Evolutionary conservation across 2,888 invertebrate genomes (phyloP).

Genomic region (Caenorhabditis sp.): DNA sequence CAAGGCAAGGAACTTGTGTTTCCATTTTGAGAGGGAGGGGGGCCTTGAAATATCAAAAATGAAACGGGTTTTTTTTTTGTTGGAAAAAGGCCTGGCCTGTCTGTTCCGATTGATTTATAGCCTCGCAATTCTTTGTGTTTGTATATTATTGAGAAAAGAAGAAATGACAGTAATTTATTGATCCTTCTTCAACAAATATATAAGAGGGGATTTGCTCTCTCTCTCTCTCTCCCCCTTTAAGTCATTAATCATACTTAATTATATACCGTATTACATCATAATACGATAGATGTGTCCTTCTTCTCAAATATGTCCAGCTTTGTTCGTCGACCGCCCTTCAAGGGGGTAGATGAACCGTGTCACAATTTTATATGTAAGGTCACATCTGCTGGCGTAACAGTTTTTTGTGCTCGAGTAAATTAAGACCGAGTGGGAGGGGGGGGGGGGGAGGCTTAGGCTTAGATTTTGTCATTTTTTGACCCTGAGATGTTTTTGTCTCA

Average conservation of each 20-base stretch:
- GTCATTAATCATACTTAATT: not conserved
- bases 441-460: too few relatives aligned
- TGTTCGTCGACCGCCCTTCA: too few relatives aligned
- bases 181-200: not conserved
- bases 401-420: too few relatives aligned
- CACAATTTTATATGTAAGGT: not conserved
- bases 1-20: not conserved
- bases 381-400: not conserved
- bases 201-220: not conserved
- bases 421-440: too few relatives aligned
- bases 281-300: not conserved
- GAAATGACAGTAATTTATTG: constrained; percentile 1
- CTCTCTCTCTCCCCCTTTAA: too few relatives aligned
- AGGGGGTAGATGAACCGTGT: not conserved
- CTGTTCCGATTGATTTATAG: not conserved
- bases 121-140: not conserved
- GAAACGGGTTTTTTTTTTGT: constrained; percentile 1
- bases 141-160: not conserved
- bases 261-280: not conserved
- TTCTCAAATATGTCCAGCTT: not conserved
- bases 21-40: not conserved
- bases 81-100: not conserved
- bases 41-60: not conserved
- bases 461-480: too few relatives aligned
- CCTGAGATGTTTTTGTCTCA: too few relatives aligned